Conservation (phyloP, 2,797 vertebrate species). For the Gymnoscopelus microlampas region DNA sequence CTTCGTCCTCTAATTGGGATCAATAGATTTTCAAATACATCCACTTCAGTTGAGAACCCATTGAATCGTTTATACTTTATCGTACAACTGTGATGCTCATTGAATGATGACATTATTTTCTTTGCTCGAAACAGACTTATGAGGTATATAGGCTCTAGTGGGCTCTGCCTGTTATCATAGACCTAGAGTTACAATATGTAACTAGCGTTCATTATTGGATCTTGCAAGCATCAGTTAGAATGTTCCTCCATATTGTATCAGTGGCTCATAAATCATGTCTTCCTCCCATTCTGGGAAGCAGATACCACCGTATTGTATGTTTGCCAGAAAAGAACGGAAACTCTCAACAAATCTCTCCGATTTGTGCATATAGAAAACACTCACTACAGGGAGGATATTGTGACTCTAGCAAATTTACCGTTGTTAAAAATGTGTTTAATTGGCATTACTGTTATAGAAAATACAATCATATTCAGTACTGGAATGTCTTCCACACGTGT, state of each 20-base stretch:
- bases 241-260: conserved; percentile 51
- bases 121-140: too few species aligned
- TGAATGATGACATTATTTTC: too few species aligned
- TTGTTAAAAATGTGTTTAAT: background rate
- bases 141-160: too few species aligned
- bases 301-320: conserved; percentile 17
- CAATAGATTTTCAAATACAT: too few species aligned
- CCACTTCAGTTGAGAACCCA: too few species aligned
- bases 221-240: conserved; percentile 60
- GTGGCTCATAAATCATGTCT: conserved; percentile 37
- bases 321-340: conserved; percentile 35
- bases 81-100: too few species aligned
- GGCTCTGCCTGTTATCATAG: too few species aligned
- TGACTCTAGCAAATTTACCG: background rate
- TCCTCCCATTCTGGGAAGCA: conserved; percentile 37
- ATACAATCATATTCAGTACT: background rate
- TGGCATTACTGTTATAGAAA: background rate
- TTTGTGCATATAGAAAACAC: conserved; percentile 5
- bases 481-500: background rate
- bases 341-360: conserved; percentile 4
- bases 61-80: too few species aligned
- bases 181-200: too few species aligned
- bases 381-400: background rate
- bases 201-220: conserved; percentile 52
- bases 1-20: too few species aligned